Percentiles rank a stretch among this genome's conserved stretches.
phyloP scores from a whole-genome alignment of 2,113 vertebrate species.

The Rallus limicola region DNA sequence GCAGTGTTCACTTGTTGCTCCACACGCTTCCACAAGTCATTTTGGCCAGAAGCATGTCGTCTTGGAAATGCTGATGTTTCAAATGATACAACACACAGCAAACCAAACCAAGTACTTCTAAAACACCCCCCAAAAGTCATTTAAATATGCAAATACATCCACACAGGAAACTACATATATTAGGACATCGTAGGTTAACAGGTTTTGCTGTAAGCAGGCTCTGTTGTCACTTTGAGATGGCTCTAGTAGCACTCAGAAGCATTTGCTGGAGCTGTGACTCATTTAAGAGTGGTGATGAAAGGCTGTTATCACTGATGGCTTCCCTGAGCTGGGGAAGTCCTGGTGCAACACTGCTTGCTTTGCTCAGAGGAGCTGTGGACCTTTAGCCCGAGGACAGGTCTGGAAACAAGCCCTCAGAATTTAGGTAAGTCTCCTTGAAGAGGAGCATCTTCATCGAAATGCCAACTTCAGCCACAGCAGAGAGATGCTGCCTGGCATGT shows the following conservation, averaged over 20 bases:
- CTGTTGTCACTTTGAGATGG: not conserved
- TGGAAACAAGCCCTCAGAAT: not conserved
- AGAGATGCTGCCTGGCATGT: not conserved
- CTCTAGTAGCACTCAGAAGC: not conserved
- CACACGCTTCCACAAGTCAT: not conserved
- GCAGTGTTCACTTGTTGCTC: not conserved
- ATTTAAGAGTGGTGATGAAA: not conserved
- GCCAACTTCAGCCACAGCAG: not conserved
- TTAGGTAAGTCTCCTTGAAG: not conserved
- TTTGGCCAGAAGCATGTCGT: not conserved
- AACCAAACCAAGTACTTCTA: not conserved
- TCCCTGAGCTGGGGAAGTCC: accelerated
- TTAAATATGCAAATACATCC: not conserved
- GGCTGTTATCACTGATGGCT: accelerated
- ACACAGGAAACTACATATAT: not conserved
- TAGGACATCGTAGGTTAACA: not conserved
- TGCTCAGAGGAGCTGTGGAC: not conserved
- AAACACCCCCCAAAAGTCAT: not conserved
- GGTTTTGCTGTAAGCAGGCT: accelerated
- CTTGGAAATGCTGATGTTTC: not conserved
- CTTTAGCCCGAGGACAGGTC: not conserved
- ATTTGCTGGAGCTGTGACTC: not conserved
- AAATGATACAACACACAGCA: not conserved
- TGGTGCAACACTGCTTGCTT: not conserved
- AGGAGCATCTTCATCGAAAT: accelerated